Percentiles rank a stretch among this genome's conserved stretches.
Conservation (phyloP, 2,797 vertebrate genomes). For the Furcifer pardalis region DNA sequence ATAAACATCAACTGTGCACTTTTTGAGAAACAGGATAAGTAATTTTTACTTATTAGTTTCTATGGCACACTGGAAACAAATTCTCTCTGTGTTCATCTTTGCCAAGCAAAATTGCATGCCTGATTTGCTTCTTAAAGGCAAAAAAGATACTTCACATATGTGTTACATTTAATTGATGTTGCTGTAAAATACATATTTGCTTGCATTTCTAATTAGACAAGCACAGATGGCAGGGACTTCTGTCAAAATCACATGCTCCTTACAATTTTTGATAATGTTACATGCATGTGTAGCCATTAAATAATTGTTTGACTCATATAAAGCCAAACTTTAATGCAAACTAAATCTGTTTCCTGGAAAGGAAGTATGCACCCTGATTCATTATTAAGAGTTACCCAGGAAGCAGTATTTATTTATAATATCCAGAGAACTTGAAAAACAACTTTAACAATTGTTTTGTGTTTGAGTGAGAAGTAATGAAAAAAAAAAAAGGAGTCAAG, state of each 20-base stretch:
- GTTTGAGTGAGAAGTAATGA: too few species aligned
- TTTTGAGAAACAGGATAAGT: slow-evolving; percentile 38
- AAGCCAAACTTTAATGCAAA: slow-evolving; percentile 3
- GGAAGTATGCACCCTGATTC: background rate
- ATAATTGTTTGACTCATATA: slow-evolving; percentile 15
- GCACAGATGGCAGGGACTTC: slow-evolving; percentile 73
- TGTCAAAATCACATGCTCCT: slow-evolving; percentile 59
- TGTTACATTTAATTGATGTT: slow-evolving; percentile 71
- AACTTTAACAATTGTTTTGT: too few species aligned
- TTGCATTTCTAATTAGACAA: slow-evolving; percentile 74
- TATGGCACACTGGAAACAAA: slow-evolving; percentile 39
- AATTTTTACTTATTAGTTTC: slow-evolving; percentile 35
- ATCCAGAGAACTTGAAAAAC: too few species aligned
- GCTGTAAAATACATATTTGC: slow-evolving; percentile 75
- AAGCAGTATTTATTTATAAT: too few species aligned
- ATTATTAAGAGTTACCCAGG: too few species aligned
- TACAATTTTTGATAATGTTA: slow-evolving; percentile 66
- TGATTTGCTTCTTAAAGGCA: slow-evolving; percentile 54
- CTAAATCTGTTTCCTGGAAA: slow-evolving; percentile 7
- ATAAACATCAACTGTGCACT: background rate
- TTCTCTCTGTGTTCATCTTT: slow-evolving; percentile 50
- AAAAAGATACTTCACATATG: slow-evolving; percentile 16
- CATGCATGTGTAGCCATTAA: slow-evolving; percentile 63
- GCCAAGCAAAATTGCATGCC: slow-evolving; percentile 44
- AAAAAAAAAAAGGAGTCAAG: too few species aligned